Base-by-base conservation (phyloP, 2,888 invertebrate genomes). In the Melinopterus prodromus region DNA sequence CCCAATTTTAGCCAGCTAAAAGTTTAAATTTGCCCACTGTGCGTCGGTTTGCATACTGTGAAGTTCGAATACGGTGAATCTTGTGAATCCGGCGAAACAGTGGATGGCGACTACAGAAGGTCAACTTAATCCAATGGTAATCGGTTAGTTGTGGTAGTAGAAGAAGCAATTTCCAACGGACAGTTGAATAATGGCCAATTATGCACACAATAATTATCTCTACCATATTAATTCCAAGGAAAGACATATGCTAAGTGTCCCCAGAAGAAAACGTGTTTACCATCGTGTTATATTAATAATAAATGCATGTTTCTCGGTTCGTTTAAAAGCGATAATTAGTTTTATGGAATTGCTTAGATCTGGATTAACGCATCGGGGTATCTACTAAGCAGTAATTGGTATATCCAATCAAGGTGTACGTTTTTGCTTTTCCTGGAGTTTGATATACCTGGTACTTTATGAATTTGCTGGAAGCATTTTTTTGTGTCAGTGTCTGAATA, bases 71-170 rank as follows among this genome's bases (percentile, higher is more conserved):
- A 26, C 26, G 26, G 26, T 26, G 26, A 7, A 53, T 53, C 53
- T 53, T 53, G 53, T 53, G 53, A 53, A 53, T 53, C 53, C 2
- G 7, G 12, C 26, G 26, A 26, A 26, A 26, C 26, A 26, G 26
- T 26, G 53, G 53, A 53, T 53, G 53, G 53, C 7, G 53, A 53
- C 9, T 53, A 12, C 12, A 53, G 53, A 53, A 53, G 53, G 53
- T 53, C 53, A 53, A 53, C 53, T 53, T 53, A 53, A 53, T 53
- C 53, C 53, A 53, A 53, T 53, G 53, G 53, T 53, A 53, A 53
- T 53, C 53, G 53, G 53, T 53, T 53, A 53, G 53, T 53, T 53
- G 53, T 53, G 53, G 53, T 53, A 53, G 53, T 53, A 53, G 53
- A 53, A 53, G 53, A 53, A 12, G 53, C 53, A 53, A 53, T 53